A percentile compares a stretch with the other conserved stretches of the same genome.
phyloP scores from a whole-genome alignment of 2,888 invertebrate genomes.

The Tetanocera ferruginea region DNA sequence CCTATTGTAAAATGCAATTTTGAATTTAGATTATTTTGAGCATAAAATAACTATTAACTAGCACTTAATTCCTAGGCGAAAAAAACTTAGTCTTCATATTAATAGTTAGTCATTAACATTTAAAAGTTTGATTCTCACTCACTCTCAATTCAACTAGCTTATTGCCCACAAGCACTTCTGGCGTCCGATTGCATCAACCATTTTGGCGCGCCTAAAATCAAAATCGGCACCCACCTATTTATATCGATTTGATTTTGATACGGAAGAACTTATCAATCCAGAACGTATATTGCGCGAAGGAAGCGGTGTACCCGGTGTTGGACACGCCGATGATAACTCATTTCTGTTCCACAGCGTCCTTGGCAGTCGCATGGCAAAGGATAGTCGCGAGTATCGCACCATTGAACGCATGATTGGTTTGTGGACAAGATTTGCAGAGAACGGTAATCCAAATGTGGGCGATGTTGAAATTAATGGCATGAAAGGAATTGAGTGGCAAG shows the following conservation, averaged over 20 bases:
- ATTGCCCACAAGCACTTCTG: conserved; percentile 52
- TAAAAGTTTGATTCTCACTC: neutral
- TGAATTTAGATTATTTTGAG: too few relatives aligned
- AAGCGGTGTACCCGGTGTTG: conserved; percentile 47
- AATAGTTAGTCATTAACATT: too few relatives aligned
- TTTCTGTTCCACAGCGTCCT: conserved; percentile 53
- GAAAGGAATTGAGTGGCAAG: conserved; percentile 41
- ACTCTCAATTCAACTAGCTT: conserved; percentile 48
- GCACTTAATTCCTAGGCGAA: too few relatives aligned
- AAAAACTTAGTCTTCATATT: too few relatives aligned
- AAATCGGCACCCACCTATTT: conserved; percentile 51
- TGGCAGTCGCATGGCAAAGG: conserved; percentile 41
- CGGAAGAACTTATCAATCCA: conserved; percentile 54
- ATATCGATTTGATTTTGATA: conserved; percentile 57
- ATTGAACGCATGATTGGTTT: conserved; percentile 56
- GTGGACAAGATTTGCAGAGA: conserved; percentile 55
- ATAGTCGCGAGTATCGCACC: conserved; percentile 54
- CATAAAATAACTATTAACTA: too few relatives aligned
- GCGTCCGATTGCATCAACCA: conserved; percentile 49
- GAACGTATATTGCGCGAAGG: conserved; percentile 51
- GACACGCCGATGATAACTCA: conserved; percentile 56
- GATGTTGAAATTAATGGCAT: conserved; percentile 45
- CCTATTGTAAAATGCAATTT: too few relatives aligned
- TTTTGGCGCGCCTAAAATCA: conserved; percentile 38
- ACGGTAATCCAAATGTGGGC: conserved; percentile 53